phyloP scores from a whole-genome alignment of 2,797 vertebrate genomes.

The Masticophis lateralis region DNA sequence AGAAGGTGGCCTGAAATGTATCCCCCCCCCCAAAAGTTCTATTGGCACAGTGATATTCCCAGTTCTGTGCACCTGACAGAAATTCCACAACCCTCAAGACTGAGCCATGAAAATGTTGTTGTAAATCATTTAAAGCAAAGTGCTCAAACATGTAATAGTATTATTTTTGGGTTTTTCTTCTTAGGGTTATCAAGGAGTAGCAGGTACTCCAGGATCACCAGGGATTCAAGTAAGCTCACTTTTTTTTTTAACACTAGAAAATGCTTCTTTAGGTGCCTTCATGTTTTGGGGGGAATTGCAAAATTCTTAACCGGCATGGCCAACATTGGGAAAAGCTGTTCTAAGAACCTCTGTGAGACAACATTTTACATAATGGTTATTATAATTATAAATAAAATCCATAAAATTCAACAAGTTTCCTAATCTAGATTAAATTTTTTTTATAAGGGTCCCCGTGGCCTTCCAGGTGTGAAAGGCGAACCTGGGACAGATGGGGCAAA shows the following conservation, averaged over 20 bases:
- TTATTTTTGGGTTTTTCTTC: conserved; percentile 43
- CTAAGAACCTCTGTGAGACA: conserved; percentile 5
- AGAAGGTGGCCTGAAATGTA: neutral
- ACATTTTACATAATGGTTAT: neutral
- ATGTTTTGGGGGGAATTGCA: neutral
- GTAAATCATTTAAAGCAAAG: neutral
- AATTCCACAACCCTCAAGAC: neutral
- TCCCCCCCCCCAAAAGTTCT: neutral
- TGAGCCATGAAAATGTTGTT: neutral
- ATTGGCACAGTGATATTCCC: neutral
- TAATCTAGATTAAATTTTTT: conserved; percentile 44
- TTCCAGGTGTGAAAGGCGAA: conserved; percentile 85
- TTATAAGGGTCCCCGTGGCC: conserved; percentile 83
- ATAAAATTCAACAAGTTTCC: neutral
- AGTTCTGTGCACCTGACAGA: neutral
- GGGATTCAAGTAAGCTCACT: conserved; percentile 81
- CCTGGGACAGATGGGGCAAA: conserved; percentile 81
- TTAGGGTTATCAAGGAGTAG: conserved; percentile 84
- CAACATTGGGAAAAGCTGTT: neutral
- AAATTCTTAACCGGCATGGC: neutral
- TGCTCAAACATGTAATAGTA: neutral
- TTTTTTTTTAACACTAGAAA: neutral
- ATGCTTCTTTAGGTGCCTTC: neutral
- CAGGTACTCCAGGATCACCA: conserved; percentile 81
- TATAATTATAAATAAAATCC: neutral